Percentiles rank a stretch among this genome's conserved stretches.
Conservation (phyloP, 2,113 vertebrate species). For the Chaetorhynchus papuensis region DNA sequence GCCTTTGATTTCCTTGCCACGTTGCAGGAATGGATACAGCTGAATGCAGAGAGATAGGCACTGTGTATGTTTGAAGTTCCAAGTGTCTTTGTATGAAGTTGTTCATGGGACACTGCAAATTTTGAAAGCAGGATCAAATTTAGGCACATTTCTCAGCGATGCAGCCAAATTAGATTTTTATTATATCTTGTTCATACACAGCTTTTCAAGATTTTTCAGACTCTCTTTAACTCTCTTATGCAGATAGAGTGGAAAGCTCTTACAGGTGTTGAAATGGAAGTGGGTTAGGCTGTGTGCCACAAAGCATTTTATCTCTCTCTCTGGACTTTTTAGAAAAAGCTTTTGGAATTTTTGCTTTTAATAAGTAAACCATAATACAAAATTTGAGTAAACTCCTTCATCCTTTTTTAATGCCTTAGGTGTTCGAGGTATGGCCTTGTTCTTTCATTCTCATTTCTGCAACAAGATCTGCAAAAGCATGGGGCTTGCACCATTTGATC, state of each 20-base stretch:
- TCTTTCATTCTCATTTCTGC: constrained; percentile 95
- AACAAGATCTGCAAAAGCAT: constrained; percentile 96
- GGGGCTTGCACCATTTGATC: constrained; percentile 89
- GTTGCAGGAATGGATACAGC: neutral
- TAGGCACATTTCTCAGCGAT: neutral
- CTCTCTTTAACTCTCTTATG: neutral
- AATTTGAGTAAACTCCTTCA: neutral
- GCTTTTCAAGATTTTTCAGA: neutral
- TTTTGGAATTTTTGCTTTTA: neutral
- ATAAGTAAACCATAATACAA: neutral
- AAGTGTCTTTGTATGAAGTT: neutral
- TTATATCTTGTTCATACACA: neutral
- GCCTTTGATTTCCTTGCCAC: neutral
- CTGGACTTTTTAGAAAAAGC: neutral
- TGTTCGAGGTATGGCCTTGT: constrained; percentile 96
- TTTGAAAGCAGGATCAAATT: neutral
- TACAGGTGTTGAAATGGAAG: neutral
- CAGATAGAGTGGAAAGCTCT: neutral
- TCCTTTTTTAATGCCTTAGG: constrained; percentile 65
- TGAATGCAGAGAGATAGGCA: neutral
- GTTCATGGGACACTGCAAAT: neutral
- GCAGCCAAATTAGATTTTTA: neutral
- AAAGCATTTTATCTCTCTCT: neutral
- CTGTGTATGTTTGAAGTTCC: neutral
- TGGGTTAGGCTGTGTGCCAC: neutral